Evolutionary conservation across 2,888 invertebrate genomes (phyloP).

Genomic region (Alloplasta piceator): DNA sequence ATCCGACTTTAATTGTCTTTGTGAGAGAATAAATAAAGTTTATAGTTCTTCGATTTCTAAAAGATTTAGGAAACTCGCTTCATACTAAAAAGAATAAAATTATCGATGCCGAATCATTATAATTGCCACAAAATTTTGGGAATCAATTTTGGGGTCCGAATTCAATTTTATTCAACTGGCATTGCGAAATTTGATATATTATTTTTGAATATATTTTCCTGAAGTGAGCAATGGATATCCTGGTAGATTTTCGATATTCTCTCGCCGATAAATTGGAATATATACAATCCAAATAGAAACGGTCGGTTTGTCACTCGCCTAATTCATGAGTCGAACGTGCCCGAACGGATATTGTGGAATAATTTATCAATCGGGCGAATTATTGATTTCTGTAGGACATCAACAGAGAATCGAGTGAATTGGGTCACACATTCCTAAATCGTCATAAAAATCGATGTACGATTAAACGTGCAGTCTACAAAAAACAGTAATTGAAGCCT

Average conservation of each 20-base stretch:
- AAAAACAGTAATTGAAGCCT: no score
- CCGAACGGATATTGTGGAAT: background rate
- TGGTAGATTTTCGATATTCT: background rate
- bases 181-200: background rate
- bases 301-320: background rate
- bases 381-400: slow-evolving; percentile 5
- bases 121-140: no score
- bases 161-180: background rate
- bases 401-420: no score
- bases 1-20: background rate
- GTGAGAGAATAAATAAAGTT: background rate
- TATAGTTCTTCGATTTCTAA: no score
- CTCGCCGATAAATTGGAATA: background rate
- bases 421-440: no score
- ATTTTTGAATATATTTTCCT: background rate
- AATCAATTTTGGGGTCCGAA: background rate
- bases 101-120: no score
- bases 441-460: no score
- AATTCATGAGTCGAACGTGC: background rate
- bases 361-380: slow-evolving; percentile 19
- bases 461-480: no score
- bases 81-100: no score
- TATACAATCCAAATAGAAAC: background rate
- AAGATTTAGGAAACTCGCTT: no score
- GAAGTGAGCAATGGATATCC: background rate